Base-by-base conservation (phyloP, 2,797 vertebrate species). In the Avahi laniger region DNA sequence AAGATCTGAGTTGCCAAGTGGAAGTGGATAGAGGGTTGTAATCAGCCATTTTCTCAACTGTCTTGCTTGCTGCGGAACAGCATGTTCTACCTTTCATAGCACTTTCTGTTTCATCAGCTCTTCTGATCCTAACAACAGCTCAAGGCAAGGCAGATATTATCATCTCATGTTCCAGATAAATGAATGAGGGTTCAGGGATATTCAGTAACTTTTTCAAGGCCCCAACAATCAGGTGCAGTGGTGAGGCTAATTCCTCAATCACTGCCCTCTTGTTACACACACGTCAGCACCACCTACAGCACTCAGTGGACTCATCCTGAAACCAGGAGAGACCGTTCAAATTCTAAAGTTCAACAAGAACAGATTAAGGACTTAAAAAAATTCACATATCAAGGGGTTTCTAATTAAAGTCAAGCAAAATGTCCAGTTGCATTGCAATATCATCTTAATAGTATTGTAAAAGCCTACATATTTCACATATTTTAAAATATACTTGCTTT, bases 371-470 rank as follows among this genome's bases (percentile, higher is more conserved):
- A 13, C 35, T 93, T n/a, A 96, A 3, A 79, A 43, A 72, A 88
- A 59, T 35, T 75, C 50, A 94, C 82, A 28, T 76, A 91, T 65
- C 52, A 61, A 86, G 9, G 18, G 7, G 28, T n/a, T 83, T 94
- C 70, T 89, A 73, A 87, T 46, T 73, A 72, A 89, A 89, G 33
- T 6, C 57, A 93, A 96, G 38, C 15, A 87, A 70, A 89, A 76
- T 48, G 5, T 33, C 22, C 5, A 61, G 35, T 22, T 88, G 52
- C 11, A 46, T 91, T 76, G 86, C 10, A 52, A 30, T 75, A 59
- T 73, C n/a, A 93, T 43, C 33, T 61, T 43, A 73, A 54, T 9
- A 67, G 14, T 75, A 5, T 72, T 89, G 48, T 67, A 75, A 84
- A 92, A 93, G 22, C 20, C 26, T 81, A 2, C 41, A 13, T 46